Evolutionary conservation across 2,113 vertebrate genomes (phyloP), one percentile per base, ranked within the genome.

Genomic region (Paraplagusia blochii): DNA sequence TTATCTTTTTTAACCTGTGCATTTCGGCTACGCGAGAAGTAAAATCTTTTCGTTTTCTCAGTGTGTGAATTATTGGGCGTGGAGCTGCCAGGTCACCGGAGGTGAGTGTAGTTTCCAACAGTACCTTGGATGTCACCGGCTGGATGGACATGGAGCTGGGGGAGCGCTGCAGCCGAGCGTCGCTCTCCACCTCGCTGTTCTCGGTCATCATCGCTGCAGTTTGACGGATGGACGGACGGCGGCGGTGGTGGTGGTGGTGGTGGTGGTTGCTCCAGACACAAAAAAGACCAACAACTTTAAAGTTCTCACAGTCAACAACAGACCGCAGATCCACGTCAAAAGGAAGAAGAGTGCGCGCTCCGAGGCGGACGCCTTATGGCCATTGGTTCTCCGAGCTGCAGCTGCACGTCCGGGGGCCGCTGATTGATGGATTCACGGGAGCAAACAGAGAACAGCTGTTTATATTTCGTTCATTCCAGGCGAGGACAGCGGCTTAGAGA

Each of bases 171-270:
- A 90, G 77, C 81, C 92, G 91, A 18, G 87, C 79, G 17, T 94
- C 91, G 47, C 84, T 91, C 74, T 93, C 92, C 79, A 89, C 92
- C 85, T 93, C 93, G 51, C 63, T 90, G 74, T 87, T 92, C 69
- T 93, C 92, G 7, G 90, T 93, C 90, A 92, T 93, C 74, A 69
- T 83, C 16, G 58, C 36, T 11, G 14, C 22, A 4, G 22, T 29
- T 29, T 2, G 22, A 6, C 2, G 2, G 22, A 29, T 29, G 22
- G 22, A 29, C 22, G 22, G 22, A 29, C 22, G 2, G 22, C n/a
- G n/a, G n/a, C n/a, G n/a, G n/a, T n/a, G n/a, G n/a, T n/a, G n/a
- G n/a, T 15, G 0, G 55, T 19, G 69, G 8, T 19, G 59, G 16
- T 11, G 42, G 10, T 18, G 49, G 33, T 17, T 34, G 18, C 13